A percentile compares a stretch with the other conserved stretches of the same genome.
Conservation (phyloP, 2,113 vertebrate genomes). For the Lophura nycthemera region DNA sequence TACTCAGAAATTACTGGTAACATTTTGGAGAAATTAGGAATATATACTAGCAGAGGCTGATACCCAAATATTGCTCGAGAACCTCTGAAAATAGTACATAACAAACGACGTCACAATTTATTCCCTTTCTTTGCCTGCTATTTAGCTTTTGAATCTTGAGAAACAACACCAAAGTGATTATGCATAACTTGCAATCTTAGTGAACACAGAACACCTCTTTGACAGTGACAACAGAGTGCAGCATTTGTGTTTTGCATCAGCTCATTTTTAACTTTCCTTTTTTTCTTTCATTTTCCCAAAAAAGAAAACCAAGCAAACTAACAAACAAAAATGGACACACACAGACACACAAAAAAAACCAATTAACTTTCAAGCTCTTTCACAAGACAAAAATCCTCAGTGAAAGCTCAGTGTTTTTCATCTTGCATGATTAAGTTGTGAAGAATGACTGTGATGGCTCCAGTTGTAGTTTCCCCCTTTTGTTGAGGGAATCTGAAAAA, state of each 20-base stretch:
- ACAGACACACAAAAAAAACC: neutral
- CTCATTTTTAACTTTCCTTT: too few relatives aligned
- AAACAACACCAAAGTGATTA: neutral
- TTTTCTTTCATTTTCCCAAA: accelerated
- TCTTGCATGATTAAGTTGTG: neutral
- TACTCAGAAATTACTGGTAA: neutral
- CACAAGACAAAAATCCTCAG: neutral
- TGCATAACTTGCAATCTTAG: neutral
- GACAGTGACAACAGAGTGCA: neutral
- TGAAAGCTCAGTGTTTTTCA: neutral
- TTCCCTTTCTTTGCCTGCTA: neutral
- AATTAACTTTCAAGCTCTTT: neutral
- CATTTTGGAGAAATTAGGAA: neutral
- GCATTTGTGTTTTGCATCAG: neutral
- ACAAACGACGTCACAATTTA: accelerated
- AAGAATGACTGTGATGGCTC: neutral
- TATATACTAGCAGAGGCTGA: neutral
- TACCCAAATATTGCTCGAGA: neutral
- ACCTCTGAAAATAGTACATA: neutral
- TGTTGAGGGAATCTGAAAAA: neutral
- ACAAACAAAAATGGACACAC: neutral
- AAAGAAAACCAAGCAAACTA: neutral
- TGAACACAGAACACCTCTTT: neutral
- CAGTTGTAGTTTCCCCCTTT: neutral
- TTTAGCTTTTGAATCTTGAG: neutral